Percentiles rank a stretch among this genome's conserved stretches.
phyloP scores from a whole-genome alignment of 1,140 invertebrate genomes.

The Micrasema longulum region DNA sequence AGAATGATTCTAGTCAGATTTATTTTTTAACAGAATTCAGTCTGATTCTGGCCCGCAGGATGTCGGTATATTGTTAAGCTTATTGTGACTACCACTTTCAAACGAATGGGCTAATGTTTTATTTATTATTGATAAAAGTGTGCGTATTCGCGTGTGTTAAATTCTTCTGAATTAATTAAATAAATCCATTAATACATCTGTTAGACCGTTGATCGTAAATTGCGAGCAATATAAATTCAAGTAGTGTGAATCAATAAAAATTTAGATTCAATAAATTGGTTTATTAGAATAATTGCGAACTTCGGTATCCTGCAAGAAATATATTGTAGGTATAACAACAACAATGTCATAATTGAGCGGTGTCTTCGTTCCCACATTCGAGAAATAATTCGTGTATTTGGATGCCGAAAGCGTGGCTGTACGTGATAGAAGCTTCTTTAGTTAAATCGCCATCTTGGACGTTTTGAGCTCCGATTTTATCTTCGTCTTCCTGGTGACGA shows the following conservation, averaged over 20 bases:
- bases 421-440: slow-evolving; percentile 29
- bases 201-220: too few species aligned
- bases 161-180: too few species aligned
- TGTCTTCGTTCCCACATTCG: slow-evolving; percentile 30
- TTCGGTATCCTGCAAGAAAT: slow-evolving; percentile 7
- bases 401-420: slow-evolving; percentile 39
- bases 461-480: slow-evolving; percentile 47
- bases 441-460: slow-evolving; percentile 42
- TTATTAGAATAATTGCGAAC: slow-evolving; percentile 17
- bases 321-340: too few species aligned
- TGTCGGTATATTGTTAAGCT: too few species aligned
- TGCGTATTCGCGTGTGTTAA: too few species aligned
- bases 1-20: too few species aligned
- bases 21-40: too few species aligned
- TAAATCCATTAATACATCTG: too few species aligned
- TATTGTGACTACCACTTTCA: too few species aligned
- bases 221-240: slow-evolving; percentile 6
- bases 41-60: too few species aligned
- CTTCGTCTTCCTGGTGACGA: slow-evolving; percentile 49
- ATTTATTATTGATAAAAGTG: too few species aligned
- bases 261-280: slow-evolving; percentile 3
- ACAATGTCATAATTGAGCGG: slow-evolving; percentile 35
- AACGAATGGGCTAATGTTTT: too few species aligned
- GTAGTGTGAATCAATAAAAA: background rate
- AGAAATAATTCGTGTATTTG: slow-evolving; percentile 38